These are phyloP conservation scores for Drosophila conformis DNA, from an alignment of 2,888 invertebrate species.

Conservation along the genomic window DNA sequence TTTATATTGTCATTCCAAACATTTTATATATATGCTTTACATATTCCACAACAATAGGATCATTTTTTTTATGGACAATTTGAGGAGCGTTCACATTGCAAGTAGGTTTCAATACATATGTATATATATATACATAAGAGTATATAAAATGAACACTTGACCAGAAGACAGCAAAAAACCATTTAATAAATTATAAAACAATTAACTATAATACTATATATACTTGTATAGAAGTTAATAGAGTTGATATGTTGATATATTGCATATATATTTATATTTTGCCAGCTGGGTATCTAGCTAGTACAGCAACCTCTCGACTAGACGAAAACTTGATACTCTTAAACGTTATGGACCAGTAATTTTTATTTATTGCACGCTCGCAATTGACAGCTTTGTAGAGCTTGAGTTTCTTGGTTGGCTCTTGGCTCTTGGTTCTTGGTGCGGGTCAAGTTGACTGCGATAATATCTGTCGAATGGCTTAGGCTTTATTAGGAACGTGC, in stretches of 20 bases:
- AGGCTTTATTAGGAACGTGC: conserved; percentile 47
- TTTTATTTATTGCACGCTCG: conserved; percentile 69
- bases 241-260: not conserved
- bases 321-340: conserved; percentile 20
- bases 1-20: not conserved
- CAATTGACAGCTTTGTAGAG: conserved; percentile 69
- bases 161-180: not conserved
- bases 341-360: conserved; percentile 69
- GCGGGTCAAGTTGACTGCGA: conserved; percentile 42
- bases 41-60: not conserved
- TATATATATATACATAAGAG: no score
- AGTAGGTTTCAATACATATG: not conserved
- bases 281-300: conserved; percentile 9
- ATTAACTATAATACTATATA: not conserved
- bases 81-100: not conserved
- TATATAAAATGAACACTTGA: not conserved
- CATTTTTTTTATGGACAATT: not conserved
- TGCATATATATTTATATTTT: not conserved
- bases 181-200: not conserved
- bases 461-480: conserved; percentile 55
- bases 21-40: not conserved
- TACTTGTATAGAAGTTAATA: no score
- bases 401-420: conserved; percentile 30
- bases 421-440: conserved; percentile 8
- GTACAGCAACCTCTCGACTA: conserved; percentile 1